A percentile compares a stretch with the other conserved stretches of the same genome.
These are phyloP conservation scores for Petrolisthes cinctipes DNA, from an alignment of 2,888 invertebrate genomes.

Conservation along the genomic window DNA sequence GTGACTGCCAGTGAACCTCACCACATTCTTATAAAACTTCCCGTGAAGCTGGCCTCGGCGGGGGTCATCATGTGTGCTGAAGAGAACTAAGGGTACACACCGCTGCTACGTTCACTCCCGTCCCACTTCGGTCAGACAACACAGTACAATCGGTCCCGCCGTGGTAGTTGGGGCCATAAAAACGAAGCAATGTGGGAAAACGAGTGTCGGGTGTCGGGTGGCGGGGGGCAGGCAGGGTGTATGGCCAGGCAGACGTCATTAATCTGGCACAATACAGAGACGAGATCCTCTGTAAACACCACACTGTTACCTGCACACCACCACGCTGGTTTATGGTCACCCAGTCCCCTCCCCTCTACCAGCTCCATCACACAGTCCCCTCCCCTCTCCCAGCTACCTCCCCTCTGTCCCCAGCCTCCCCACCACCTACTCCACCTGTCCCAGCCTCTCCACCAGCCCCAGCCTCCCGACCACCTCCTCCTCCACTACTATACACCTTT, in stretches of 20 bases:
- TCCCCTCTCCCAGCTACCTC: not conserved
- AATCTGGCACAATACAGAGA: conserved; percentile 24
- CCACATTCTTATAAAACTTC: not conserved
- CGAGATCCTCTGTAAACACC: conserved; percentile 20
- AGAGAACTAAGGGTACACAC: not conserved
- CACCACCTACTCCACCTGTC: not conserved
- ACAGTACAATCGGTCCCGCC: not conserved
- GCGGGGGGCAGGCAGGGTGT: conserved; percentile 16
- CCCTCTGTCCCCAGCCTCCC: not conserved
- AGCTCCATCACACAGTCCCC: not conserved
- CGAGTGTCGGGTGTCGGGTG: not conserved
- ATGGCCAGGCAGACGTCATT: conserved; percentile 27
- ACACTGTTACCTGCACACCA: not conserved
- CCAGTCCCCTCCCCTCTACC: not conserved
- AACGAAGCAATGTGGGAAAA: not conserved
- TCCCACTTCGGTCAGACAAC: not conserved
- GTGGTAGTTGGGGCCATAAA: conserved; percentile 9
- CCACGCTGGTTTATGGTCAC: not conserved
- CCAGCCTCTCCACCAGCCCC: not conserved
- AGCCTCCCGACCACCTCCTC: not conserved
- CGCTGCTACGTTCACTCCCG: not conserved
- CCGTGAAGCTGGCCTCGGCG: not conserved
- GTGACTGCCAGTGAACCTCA: not conserved
- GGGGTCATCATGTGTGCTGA: not conserved
- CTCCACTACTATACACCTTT: not conserved